Base-by-base conservation (phyloP, 2,797 vertebrate genomes). In the Serranus cabrilla region DNA sequence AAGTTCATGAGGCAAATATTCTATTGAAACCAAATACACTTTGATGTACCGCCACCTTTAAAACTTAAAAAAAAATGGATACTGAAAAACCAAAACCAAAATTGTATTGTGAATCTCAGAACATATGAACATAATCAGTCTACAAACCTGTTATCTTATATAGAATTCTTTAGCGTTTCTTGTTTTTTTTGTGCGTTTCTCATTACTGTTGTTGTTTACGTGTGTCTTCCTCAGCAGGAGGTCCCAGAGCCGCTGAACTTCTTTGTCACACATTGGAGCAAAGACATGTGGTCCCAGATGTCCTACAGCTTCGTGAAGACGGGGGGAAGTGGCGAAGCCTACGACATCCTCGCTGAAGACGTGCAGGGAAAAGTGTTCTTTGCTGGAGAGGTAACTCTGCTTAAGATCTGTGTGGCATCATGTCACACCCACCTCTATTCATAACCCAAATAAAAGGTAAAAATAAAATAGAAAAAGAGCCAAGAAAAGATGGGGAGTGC, bases 291-390 rank as follows among this genome's bases (percentile, higher is more conserved):
- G 98, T 96, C 98, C 47, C 97, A 97, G 93, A 99, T 99, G 98
- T 98, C 97, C 0, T 99, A 99, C 88, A 99, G 97, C 86, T 99
- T 97, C 56, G 97, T 99, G 80, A 99, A 96, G 93, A 98, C 97
- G 0, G 97, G 97, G 6, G 98, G 98, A 72, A 99, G 96, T 0
- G 98, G 98, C 0, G 98, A 99, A 91, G 97, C 98, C 60, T 99
- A 99, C 0, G 98, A 99, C 70, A 94, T 98, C 80, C 94, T 99
- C 7, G 98, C 98, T 34, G 98, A 99, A 87, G 98, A 99, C 66
- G 91, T 99, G 68, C 97, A 98, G 84, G 96, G 97, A 66, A 98
- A 96, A 76, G 25, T 99, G 31, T 99, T 97, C 88, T 99, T 99
- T 50, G 98, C 98, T 69, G 98, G 98, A 1, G 98, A 99, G 96